These are phyloP conservation scores for Urocyon cinereoargenteus DNA, from an alignment of 2,797 vertebrate genomes.

Conservation along the genomic window DNA sequence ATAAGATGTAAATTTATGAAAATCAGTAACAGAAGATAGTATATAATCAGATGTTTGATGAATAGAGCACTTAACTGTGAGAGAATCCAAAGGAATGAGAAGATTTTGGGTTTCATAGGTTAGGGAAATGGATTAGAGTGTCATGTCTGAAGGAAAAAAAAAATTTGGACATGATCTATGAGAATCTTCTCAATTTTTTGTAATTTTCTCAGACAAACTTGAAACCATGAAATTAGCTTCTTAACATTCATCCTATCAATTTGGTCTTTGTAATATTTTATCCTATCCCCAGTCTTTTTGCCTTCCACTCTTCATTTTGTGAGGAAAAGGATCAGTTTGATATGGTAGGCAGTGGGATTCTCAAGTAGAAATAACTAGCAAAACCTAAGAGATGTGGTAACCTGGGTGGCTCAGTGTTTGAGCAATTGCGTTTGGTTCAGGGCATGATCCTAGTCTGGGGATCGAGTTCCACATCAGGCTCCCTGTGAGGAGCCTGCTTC, in stretches of 20 bases:
- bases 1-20: not conserved
- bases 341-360: not conserved
- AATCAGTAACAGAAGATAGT: not conserved
- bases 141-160: slow-evolving; percentile 4
- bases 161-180: slow-evolving; percentile 42
- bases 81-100: slow-evolving; percentile 23
- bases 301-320: slow-evolving; percentile 52
- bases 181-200: slow-evolving; percentile 34
- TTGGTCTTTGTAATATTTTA: slow-evolving; percentile 47
- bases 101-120: not conserved
- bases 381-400: not conserved
- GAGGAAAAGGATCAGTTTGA: slow-evolving; percentile 1
- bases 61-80: slow-evolving; percentile 30
- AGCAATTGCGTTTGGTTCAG: no score
- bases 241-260: not conserved
- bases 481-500: no score
- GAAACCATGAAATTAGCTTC: slow-evolving; percentile 28
- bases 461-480: no score
- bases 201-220: slow-evolving; percentile 30
- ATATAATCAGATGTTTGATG: not conserved
- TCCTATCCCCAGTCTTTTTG: slow-evolving; percentile 18
- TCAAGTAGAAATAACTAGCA: slow-evolving; percentile 33
- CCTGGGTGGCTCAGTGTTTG: no score
- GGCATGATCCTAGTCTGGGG: no score
- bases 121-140: slow-evolving; percentile 49